Base-by-base conservation (phyloP, 2,888 invertebrate genomes). In the Nomada hirtipes region DNA sequence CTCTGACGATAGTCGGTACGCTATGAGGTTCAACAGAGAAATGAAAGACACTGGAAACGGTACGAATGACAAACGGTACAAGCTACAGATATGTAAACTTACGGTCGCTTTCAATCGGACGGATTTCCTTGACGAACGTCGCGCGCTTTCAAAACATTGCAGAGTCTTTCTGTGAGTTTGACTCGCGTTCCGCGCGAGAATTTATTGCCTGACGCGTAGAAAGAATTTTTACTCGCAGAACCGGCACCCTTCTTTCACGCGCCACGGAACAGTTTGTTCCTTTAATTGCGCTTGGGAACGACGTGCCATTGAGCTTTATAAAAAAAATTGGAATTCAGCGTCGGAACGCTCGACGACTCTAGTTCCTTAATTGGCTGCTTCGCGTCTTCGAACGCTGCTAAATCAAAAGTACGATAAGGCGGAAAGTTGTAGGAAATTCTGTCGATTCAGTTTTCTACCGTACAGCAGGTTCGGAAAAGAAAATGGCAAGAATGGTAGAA, bases 331-430 rank as follows among this genome's bases (percentile, higher is more conserved):
- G 63, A 74, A 52, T 74, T 73, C 78, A 64, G 52, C 69, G 65
- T 57, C 42, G 78, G 76, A 84, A 80, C 75, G 77, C 36, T 67
- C 23, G 61, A 77, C 36, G 76, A 81, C 64, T 64, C 59, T 29
- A 26, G 61, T 78, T 82, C 75, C 88, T 91, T 92, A 92, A 92
- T 92, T 93, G 91, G 91, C 89, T 23, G 88, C 85, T 89, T 88
- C 87, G 88, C 88, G 89, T 89, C 80, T 82, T 78, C 77, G 73
- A 74, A 79, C 79, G 72, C 88, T 88, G 4, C 88, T 87, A 85
- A 83, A 87, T 88, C 63, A 36, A 23, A 57, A 57, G 18, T 18
- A 7, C 4, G 47, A 50, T 23, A 50, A 50, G 42, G n/a, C 36
- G 1, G 18, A 75, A n/a, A 15, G 29, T n/a, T 11, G 36, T 20